Conservation (phyloP, 2,113 vertebrate species). For the Atrichornis clamosus region DNA sequence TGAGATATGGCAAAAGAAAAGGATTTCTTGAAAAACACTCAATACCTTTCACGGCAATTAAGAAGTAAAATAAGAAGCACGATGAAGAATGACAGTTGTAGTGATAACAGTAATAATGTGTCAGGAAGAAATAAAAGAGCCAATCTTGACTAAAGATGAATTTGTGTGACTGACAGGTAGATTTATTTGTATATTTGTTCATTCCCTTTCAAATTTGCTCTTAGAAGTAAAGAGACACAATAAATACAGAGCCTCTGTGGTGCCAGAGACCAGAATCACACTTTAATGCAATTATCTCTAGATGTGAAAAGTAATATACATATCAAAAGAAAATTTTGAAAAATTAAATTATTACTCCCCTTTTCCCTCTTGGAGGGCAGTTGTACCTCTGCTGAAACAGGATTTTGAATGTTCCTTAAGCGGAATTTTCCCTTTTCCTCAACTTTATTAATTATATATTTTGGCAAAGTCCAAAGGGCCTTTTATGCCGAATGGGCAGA, state of each 20-base stretch:
- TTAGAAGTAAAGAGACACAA: background rate
- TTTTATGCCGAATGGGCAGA: background rate
- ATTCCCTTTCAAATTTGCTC: background rate
- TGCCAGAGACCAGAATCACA: background rate
- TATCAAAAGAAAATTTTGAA: background rate
- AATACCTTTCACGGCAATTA: background rate
- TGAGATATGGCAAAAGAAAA: background rate
- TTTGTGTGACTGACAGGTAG: background rate
- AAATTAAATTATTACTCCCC: background rate
- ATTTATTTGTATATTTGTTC: background rate
- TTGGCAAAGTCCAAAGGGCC: background rate
- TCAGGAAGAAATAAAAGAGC: conserved; percentile 6
- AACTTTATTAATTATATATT: background rate
- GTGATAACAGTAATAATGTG: background rate
- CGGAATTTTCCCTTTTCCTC: background rate
- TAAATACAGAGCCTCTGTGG: background rate
- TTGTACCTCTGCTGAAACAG: background rate
- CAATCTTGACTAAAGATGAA: background rate
- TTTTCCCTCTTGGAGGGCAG: background rate
- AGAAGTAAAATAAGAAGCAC: background rate
- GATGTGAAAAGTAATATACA: background rate
- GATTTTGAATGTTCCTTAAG: background rate
- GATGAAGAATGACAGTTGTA: background rate
- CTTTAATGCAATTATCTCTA: background rate
- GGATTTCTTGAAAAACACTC: background rate